Evolutionary conservation across 2,113 vertebrate genomes (phyloP).

Genomic region (Pongo pygmaeus): DNA sequence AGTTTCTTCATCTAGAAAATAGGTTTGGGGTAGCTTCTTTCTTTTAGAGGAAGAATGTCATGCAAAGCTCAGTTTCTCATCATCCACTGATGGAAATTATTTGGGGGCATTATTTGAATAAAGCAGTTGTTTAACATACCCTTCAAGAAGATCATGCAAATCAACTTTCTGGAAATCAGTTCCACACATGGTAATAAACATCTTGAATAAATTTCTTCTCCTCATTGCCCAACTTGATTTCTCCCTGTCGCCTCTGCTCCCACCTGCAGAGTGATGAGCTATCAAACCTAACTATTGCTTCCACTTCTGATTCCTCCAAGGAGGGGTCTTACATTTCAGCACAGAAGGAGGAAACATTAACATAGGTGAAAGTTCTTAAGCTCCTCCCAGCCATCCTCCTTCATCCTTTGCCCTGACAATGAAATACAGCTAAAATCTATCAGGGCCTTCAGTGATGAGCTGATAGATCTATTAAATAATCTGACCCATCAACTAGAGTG

Average conservation of each 20-base stretch:
- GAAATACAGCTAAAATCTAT: slow-evolving; percentile 55
- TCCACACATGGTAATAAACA: background rate
- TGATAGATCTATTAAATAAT: slow-evolving; percentile 46
- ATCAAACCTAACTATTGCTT: slow-evolving; percentile 20
- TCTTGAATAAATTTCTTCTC: background rate
- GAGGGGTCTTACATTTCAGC: slow-evolving; percentile 43
- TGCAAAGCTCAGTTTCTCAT: background rate
- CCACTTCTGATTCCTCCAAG: slow-evolving; percentile 40
- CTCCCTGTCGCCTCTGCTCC: slow-evolving; percentile 8
- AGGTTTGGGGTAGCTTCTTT: background rate
- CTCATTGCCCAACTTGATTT: slow-evolving; percentile 29
- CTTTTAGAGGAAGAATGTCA: background rate
- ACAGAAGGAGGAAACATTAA: slow-evolving; percentile 42
- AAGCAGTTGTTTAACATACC: background rate
- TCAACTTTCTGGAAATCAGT: background rate
- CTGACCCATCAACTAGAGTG: background rate
- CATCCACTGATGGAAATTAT: background rate
- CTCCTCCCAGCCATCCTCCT: slow-evolving; percentile 15
- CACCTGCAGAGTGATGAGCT: slow-evolving; percentile 51
- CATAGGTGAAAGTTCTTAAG: slow-evolving; percentile 57
- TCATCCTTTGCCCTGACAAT: background rate
- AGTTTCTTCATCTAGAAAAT: background rate
- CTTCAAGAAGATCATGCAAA: background rate
- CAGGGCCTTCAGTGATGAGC: slow-evolving; percentile 47
- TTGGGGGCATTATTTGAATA: background rate